These are phyloP conservation scores for Temnothorax nylanderi DNA, from an alignment of 1,140 invertebrate species.

Conservation along the genomic window DNA sequence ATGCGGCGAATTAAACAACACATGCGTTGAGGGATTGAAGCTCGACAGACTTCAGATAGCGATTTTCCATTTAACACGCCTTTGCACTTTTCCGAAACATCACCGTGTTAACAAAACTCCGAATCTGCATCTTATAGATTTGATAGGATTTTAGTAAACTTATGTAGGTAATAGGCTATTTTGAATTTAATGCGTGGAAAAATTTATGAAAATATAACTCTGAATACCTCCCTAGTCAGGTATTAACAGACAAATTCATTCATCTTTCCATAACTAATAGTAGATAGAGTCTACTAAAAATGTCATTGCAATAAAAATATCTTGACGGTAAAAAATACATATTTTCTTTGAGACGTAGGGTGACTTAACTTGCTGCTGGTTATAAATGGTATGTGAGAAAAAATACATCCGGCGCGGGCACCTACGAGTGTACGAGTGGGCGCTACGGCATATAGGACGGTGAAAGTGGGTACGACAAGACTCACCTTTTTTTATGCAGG, in stretches of 20 bases:
- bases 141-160: background rate
- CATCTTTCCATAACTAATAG: slow-evolving; percentile 14
- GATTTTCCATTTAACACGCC: background rate
- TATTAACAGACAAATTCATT: background rate
- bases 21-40: slow-evolving; percentile 15
- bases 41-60: background rate
- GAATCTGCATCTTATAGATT: background rate
- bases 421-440: slow-evolving; percentile 12
- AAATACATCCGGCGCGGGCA: slow-evolving; percentile 25
- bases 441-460: background rate
- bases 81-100: background rate
- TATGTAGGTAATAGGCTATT: too few relatives aligned
- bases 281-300: slow-evolving; percentile 21
- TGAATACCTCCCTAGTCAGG: background rate
- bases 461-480: slow-evolving; percentile 2
- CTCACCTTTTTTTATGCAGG: slow-evolving; percentile 7
- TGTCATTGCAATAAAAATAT: slow-evolving; percentile 45
- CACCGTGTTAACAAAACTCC: background rate
- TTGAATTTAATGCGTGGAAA: background rate
- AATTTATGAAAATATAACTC: slow-evolving; percentile 1
- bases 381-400: slow-evolving; percentile 37
- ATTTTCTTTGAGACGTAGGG: background rate
- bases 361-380: slow-evolving; percentile 20
- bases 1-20: slow-evolving; percentile 43
- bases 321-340: slow-evolving; percentile 20